These are phyloP conservation scores for Oscheius sp. DNA, from an alignment of 1,140 invertebrate genomes.

Conservation along the genomic window DNA sequence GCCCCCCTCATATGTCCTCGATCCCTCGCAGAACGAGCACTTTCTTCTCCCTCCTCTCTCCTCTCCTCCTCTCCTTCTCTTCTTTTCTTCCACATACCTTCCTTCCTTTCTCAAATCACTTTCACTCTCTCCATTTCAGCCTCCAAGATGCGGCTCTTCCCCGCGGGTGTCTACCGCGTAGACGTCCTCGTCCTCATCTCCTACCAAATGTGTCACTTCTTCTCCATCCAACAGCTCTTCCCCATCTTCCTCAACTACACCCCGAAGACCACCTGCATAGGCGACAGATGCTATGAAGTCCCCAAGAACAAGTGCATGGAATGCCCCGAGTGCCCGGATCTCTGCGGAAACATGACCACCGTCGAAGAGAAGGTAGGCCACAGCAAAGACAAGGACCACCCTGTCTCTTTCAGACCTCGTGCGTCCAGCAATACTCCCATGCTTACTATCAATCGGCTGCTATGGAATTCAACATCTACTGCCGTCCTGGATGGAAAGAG, in stretches of 20 bases:
- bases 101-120: too few species aligned
- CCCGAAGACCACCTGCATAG: constrained; percentile 20
- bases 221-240: constrained; percentile 31
- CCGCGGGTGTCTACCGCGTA: constrained; percentile 25
- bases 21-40: too few species aligned
- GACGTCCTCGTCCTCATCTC: constrained; percentile 28
- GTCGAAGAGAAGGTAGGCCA: not conserved
- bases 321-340: constrained; percentile 17
- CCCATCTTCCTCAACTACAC: constrained; percentile 36
- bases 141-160: constrained; percentile 24
- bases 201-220: constrained; percentile 38
- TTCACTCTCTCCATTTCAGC: too few species aligned
- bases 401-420: not conserved
- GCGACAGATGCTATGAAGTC: constrained; percentile 12
- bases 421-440: constrained; percentile 16
- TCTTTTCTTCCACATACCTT: too few species aligned
- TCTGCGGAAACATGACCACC: constrained; percentile 16
- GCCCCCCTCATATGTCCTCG: too few species aligned
- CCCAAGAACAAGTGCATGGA: constrained; percentile 30
- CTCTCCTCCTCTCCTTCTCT: too few species aligned
- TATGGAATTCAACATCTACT: constrained; percentile 31
- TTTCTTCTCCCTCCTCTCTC: too few species aligned
- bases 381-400: not conserved
- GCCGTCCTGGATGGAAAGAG: constrained; percentile 17
- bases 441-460: constrained; percentile 26